These are phyloP conservation scores for Melanocharis versteri DNA, from an alignment of 2,113 vertebrate genomes.

Conservation along the genomic window DNA sequence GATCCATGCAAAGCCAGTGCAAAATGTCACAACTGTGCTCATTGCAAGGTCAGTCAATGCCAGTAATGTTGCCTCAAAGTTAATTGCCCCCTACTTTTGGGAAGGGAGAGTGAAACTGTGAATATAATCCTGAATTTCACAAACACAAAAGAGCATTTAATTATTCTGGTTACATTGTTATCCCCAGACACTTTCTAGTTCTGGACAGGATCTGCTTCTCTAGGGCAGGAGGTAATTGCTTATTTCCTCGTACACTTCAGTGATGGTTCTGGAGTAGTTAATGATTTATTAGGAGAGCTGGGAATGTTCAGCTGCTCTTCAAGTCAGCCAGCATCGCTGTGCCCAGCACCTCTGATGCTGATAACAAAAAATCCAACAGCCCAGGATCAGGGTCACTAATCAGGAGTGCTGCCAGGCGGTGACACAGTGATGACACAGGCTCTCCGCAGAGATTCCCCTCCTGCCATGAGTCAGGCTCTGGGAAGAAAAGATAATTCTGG, in stretches of 20 bases:
- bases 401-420: not conserved
- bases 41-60: not conserved
- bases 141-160: slow-evolving; percentile 14
- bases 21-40: not conserved
- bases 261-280: slow-evolving; percentile 7
- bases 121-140: not conserved
- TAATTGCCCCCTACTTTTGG: not conserved
- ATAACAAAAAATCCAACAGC: not conserved
- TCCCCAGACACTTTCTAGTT: not conserved
- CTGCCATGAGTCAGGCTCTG: not conserved
- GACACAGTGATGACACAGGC: not conserved
- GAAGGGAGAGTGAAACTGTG: not conserved
- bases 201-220: slow-evolving; percentile 1
- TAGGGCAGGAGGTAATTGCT: slow-evolving; percentile 51
- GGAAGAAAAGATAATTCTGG: not conserved
- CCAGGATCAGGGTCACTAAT: not conserved
- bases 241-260: slow-evolving; percentile 30
- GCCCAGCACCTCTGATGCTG: not conserved
- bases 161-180: not conserved
- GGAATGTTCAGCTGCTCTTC: not conserved
- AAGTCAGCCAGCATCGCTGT: not conserved
- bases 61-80: not conserved
- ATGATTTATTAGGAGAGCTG: slow-evolving; percentile 33
- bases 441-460: not conserved
- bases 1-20: not conserved